Evolutionary conservation across 2,797 vertebrate genomes (phyloP).

Genomic region (Poecilia picta): DNA sequence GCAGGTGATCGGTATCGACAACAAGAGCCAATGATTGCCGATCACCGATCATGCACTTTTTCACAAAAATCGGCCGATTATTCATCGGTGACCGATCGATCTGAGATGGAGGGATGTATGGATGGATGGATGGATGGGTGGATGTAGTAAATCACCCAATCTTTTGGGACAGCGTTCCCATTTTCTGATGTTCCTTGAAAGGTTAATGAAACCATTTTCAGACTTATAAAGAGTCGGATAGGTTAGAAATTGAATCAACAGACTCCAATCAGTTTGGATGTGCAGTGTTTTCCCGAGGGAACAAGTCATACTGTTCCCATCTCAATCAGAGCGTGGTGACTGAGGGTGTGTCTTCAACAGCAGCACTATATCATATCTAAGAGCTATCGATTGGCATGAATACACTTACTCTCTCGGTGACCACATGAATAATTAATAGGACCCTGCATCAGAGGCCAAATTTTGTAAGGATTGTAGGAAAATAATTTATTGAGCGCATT

Average conservation of each 20-base stretch:
- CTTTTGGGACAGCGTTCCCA: background rate
- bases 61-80: too few relatives aligned
- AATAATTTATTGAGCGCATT: conserved; percentile 28
- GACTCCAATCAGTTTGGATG: conserved; percentile 20
- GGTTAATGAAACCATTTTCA: conserved; percentile 5
- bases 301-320: conserved; percentile 41
- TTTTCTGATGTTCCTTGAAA: background rate
- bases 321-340: conserved; percentile 60
- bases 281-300: conserved; percentile 34
- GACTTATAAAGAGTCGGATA: conserved; percentile 5
- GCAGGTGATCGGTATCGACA: too few relatives aligned
- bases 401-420: conserved; percentile 79
- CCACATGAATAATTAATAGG: conserved; percentile 86
- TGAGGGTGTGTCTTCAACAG: conserved; percentile 70
- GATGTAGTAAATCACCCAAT: background rate
- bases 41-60: too few relatives aligned
- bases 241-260: conserved; percentile 1
- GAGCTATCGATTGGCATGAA: conserved; percentile 87
- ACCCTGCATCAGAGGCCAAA: conserved; percentile 69
- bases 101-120: too few relatives aligned
- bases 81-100: too few relatives aligned
- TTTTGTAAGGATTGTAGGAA: conserved; percentile 53
- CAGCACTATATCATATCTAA: conserved; percentile 85
- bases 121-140: too few relatives aligned
- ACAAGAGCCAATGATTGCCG: too few relatives aligned